Conservation (phyloP, 2,888 invertebrate genomes). For the Oxytorus armatus region DNA sequence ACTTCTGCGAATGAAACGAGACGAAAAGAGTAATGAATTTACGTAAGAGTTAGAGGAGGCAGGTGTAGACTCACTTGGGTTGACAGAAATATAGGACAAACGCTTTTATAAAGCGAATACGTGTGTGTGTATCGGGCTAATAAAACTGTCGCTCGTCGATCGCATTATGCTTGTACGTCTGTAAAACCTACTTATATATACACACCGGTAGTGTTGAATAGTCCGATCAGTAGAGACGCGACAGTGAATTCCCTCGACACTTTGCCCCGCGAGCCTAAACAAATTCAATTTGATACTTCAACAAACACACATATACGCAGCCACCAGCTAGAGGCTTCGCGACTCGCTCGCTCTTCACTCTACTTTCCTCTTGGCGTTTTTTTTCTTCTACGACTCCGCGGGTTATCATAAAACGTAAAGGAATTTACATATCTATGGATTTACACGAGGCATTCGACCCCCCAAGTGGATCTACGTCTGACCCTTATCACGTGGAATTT, state of each 20-base stretch:
- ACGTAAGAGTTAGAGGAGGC: slow-evolving; percentile 34
- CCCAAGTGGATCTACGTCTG: background rate
- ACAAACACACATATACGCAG: slow-evolving; percentile 2
- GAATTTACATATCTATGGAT: background rate
- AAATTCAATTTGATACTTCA: slow-evolving; percentile 46
- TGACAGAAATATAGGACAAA: slow-evolving; percentile 51
- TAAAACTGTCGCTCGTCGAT: slow-evolving; percentile 58
- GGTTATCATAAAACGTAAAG: slow-evolving; percentile 30
- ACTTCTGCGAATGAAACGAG: slow-evolving; percentile 32
- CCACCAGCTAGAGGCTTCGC: too few relatives aligned
- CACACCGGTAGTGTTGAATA: background rate
- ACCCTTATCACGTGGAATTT: too few relatives aligned
- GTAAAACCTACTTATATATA: background rate
- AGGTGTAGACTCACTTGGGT: slow-evolving; percentile 39
- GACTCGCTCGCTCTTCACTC: background rate
- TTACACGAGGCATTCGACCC: too few relatives aligned
- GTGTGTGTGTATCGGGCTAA: slow-evolving; percentile 31
- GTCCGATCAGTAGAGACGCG: background rate
- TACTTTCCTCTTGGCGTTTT: background rate
- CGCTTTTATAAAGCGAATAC: slow-evolving; percentile 23
- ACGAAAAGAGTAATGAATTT: slow-evolving; percentile 27
- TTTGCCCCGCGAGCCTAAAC: slow-evolving; percentile 38
- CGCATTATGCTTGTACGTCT: slow-evolving; percentile 44
- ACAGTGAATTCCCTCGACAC: slow-evolving; percentile 19
- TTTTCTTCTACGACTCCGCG: background rate